A percentile compares a stretch with the other conserved stretches of the same genome.
Evolutionary conservation across 2,888 invertebrate genomes (phyloP).

Genomic region (Himalopsyche tibetana): DNA sequence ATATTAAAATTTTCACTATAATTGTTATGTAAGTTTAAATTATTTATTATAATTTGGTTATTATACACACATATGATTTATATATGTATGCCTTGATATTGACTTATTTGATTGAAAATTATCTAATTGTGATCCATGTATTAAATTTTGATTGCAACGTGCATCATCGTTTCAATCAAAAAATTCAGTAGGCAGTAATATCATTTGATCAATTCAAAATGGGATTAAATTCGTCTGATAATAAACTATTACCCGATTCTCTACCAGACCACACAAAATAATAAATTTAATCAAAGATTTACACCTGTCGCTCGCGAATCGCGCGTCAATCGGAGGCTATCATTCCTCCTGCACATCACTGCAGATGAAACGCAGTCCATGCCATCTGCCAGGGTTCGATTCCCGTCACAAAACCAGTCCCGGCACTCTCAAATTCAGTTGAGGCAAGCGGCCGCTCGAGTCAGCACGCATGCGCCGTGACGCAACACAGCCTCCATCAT

Average conservation of each 20-base stretch:
- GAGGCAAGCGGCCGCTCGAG: slow-evolving; percentile 26
- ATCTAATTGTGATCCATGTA: too few species aligned
- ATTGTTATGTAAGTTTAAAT: too few species aligned
- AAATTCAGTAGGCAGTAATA: too few species aligned
- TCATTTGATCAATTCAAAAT: background rate
- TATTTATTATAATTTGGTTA: too few species aligned
- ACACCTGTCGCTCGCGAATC: slow-evolving; percentile 10
- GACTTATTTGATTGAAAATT: too few species aligned
- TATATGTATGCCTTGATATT: too few species aligned
- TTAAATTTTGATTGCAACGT: too few species aligned
- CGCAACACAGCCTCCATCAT: background rate
- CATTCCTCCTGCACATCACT: slow-evolving; percentile 7
- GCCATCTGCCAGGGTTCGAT: slow-evolving; percentile 15
- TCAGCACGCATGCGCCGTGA: slow-evolving; percentile 9
- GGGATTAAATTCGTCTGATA: background rate
- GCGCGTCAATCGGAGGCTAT: slow-evolving; percentile 10
- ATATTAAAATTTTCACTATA: too few species aligned
- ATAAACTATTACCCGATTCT: background rate
- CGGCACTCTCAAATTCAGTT: slow-evolving; percentile 13
- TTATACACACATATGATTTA: too few species aligned
- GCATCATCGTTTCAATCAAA: too few species aligned
- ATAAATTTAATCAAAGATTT: background rate
- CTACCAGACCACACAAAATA: background rate
- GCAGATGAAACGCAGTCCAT: slow-evolving; percentile 5
- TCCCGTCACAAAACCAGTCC: slow-evolving; percentile 10